phyloP scores from a whole-genome alignment of 2,113 vertebrate genomes.

The Ceuthmochares aereus region DNA sequence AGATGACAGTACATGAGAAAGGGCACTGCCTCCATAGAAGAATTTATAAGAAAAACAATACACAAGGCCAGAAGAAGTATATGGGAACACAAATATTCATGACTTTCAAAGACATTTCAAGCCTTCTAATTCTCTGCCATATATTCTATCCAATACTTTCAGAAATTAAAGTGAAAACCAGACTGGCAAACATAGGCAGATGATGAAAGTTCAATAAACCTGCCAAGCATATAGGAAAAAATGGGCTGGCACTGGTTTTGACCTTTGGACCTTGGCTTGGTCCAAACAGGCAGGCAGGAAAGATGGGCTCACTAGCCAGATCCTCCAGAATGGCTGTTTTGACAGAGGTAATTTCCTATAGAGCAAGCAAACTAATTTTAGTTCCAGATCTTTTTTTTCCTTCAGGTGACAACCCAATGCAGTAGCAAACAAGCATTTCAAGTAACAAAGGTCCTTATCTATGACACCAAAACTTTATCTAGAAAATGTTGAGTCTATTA shows the following conservation, averaged over 20 bases:
- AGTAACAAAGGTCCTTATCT: neutral
- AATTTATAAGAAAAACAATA: neutral
- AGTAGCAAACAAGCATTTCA: neutral
- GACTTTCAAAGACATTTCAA: neutral
- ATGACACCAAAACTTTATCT: neutral
- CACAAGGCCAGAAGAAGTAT: neutral
- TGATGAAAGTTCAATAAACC: neutral
- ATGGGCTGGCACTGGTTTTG: neutral
- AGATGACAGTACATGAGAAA: constrained; percentile 24
- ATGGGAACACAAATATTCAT: neutral
- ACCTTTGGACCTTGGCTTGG: neutral
- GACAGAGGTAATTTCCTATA: neutral
- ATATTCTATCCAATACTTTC: neutral
- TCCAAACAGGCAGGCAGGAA: neutral
- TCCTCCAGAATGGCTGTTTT: neutral
- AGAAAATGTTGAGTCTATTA: neutral
- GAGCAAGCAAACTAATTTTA: neutral
- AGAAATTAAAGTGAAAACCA: neutral
- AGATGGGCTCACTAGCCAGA: neutral
- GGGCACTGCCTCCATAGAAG: neutral
- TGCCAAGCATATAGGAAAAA: neutral
- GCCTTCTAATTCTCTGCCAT: neutral
- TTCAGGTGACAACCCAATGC: neutral
- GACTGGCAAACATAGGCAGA: neutral
- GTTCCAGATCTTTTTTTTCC: neutral